phyloP scores from a whole-genome alignment of 2,113 vertebrate genomes.

The Hymenochirus boettgeri region DNA sequence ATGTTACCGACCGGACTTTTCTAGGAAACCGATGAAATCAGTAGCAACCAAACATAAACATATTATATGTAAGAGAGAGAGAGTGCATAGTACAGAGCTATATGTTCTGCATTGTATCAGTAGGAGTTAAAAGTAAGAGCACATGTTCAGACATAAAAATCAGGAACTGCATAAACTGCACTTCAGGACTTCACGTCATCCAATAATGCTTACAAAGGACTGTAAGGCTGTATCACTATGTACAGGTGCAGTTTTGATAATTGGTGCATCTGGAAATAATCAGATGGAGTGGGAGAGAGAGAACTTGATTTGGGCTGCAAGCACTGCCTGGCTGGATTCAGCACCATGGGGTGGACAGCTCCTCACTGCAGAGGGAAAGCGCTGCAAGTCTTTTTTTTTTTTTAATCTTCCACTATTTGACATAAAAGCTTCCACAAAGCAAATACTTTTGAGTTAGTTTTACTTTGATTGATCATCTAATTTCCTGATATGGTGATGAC shows the following conservation, averaged over 20 bases:
- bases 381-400: background rate
- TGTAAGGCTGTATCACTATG: conserved; percentile 28
- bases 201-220: conserved; percentile 37
- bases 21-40: conserved; percentile 47
- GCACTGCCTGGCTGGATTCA: conserved; percentile 40
- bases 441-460: no score
- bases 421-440: conserved; percentile 40
- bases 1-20: conserved; percentile 54
- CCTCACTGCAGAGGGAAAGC: conserved; percentile 9
- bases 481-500: no score
- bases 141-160: conserved; percentile 42
- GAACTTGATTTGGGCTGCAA: conserved; percentile 35
- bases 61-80: conserved; percentile 44
- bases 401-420: conserved; percentile 22
- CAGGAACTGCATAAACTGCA: conserved; percentile 44
- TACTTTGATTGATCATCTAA: no score
- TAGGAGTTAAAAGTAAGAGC: conserved; percentile 54
- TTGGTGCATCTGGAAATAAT: background rate
- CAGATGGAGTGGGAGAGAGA: conserved; percentile 43
- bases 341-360: conserved; percentile 49
- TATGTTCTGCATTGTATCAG: conserved; percentile 52
- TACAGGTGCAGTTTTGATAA: conserved; percentile 16
- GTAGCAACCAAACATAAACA: conserved; percentile 54
- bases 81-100: conserved; percentile 56
- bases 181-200: conserved; percentile 51